A percentile compares a stretch with the other conserved stretches of the same genome.
Evolutionary conservation across 2,888 invertebrate genomes (phyloP).

Genomic region (Heliconius charithonia): DNA sequence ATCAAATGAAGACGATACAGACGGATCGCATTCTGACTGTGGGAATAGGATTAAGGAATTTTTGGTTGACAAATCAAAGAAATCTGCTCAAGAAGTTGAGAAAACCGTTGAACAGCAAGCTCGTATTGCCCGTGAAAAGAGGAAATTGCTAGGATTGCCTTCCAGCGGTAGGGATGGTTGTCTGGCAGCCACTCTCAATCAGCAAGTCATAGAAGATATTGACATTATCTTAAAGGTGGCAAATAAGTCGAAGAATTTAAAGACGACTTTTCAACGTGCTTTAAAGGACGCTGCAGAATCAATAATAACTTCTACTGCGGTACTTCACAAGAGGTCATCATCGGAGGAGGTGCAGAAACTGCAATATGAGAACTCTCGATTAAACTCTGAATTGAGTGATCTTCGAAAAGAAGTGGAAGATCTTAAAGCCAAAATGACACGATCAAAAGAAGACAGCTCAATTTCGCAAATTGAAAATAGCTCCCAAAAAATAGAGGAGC

Average conservation of each 20-base stretch:
- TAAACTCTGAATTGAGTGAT: neutral
- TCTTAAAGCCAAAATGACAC: neutral
- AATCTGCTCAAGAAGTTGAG: no score
- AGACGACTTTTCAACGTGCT: conserved; percentile 24
- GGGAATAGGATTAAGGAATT: neutral
- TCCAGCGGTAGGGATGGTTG: neutral
- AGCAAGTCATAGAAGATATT: conserved; percentile 15
- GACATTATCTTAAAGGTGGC: conserved; percentile 24
- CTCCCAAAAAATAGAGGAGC: neutral
- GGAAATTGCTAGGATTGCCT: neutral
- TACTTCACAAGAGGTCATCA: neutral
- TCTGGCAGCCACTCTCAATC: conserved; percentile 10
- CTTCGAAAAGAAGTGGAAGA: neutral
- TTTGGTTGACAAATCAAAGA: neutral
- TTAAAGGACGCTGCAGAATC: conserved; percentile 30
- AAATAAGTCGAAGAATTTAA: conserved; percentile 30
- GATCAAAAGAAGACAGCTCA: neutral
- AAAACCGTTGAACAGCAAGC: neutral
- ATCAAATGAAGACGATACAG: neutral
- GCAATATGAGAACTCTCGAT: neutral
- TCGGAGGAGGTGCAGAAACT: conserved; percentile 18
- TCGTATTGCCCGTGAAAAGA: neutral
- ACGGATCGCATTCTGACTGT: neutral
- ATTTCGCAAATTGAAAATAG: neutral
- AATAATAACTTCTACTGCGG: neutral